A percentile compares a stretch with the other conserved stretches of the same genome.
Evolutionary conservation across 2,797 vertebrate genomes (phyloP).

Genomic region (Rhabdomys pumilio): DNA sequence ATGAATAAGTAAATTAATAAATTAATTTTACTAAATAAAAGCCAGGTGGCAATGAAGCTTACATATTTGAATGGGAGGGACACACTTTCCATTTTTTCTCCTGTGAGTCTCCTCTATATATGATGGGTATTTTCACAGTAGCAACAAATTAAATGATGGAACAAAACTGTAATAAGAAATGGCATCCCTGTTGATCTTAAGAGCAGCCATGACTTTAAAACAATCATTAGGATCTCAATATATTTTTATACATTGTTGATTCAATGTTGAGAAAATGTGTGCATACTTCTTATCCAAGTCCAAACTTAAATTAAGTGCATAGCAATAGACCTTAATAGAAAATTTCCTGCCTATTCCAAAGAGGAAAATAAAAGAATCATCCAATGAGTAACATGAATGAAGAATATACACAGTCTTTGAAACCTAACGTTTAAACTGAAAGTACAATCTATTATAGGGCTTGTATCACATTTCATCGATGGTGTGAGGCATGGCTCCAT

Average conservation of each 20-base stretch:
- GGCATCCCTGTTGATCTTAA: background rate
- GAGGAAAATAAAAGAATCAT: background rate
- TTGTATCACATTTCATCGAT: background rate
- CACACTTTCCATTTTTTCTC: background rate
- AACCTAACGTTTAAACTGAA: background rate
- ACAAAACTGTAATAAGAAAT: background rate
- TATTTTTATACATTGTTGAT: background rate
- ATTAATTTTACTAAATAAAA: constrained; percentile 49
- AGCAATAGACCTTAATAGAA: background rate
- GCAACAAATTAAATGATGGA: background rate
- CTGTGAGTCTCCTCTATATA: background rate
- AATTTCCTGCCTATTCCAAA: background rate
- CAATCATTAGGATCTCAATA: background rate
- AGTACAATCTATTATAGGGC: background rate
- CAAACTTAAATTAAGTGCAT: background rate
- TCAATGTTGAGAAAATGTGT: background rate
- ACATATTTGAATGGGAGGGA: background rate
- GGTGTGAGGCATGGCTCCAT: background rate
- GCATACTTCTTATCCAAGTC: background rate
- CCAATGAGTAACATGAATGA: background rate
- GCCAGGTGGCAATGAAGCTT: background rate
- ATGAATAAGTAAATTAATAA: background rate
- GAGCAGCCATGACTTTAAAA: background rate
- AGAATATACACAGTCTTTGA: background rate
- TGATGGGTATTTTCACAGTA: background rate